phyloP scores from a whole-genome alignment of 1,140 invertebrate species.

The Vanessa tameamea region DNA sequence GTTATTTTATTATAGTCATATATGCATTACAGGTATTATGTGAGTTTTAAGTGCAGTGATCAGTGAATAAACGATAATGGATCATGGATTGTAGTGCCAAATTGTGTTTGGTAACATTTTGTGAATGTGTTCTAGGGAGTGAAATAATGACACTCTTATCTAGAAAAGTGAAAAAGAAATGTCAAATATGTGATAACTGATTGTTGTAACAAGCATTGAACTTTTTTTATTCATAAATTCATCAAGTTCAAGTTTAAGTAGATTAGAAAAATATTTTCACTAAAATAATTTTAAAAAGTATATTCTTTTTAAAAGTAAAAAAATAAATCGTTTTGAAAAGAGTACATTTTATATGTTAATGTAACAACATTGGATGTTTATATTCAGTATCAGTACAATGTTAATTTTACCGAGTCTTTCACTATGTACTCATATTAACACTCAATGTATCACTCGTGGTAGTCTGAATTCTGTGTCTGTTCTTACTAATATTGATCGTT shows the following conservation, averaged over 20 bases:
- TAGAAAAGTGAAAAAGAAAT: background rate
- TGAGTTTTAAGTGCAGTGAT: conserved; percentile 58
- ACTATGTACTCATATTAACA: background rate
- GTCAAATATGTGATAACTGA: background rate
- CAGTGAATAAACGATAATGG: conserved; percentile 43
- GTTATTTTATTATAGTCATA: conserved; percentile 35
- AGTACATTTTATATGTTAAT: too few relatives aligned
- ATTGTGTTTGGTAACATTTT: conserved; percentile 18
- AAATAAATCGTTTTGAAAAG: too few relatives aligned
- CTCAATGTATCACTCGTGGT: background rate
- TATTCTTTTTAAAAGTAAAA: too few relatives aligned
- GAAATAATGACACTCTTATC: background rate
- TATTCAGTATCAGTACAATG: conserved; percentile 44
- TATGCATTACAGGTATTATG: conserved; percentile 17
- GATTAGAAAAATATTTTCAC: too few relatives aligned
- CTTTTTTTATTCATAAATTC: too few relatives aligned
- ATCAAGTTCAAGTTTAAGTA: too few relatives aligned
- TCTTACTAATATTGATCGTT: conserved; percentile 7
- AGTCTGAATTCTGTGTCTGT: conserved; percentile 12
- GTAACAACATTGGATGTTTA: background rate
- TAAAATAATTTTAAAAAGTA: too few relatives aligned
- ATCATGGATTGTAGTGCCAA: conserved; percentile 47
- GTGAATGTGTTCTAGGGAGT: conserved; percentile 6
- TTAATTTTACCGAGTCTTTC: conserved; percentile 41
- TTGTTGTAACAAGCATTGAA: too few relatives aligned